Conservation (phyloP, 2,797 vertebrate species). For the Danio kyathit region DNA sequence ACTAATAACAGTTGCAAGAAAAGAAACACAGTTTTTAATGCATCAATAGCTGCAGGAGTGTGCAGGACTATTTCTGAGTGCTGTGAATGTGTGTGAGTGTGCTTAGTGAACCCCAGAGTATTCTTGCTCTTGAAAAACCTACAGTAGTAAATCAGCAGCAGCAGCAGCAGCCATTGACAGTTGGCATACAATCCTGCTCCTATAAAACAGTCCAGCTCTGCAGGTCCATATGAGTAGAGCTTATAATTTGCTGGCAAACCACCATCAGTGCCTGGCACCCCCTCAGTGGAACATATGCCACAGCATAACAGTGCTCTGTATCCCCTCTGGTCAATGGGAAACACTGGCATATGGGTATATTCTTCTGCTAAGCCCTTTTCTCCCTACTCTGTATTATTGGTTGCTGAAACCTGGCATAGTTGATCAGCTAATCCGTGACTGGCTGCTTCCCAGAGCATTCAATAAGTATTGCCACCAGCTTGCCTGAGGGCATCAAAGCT, state of each 20-base stretch:
- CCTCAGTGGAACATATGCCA: conserved; percentile 42
- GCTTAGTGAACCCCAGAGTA: neutral
- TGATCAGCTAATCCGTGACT: conserved; percentile 13
- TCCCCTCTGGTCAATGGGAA: conserved; percentile 53
- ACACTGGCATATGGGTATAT: conserved; percentile 32
- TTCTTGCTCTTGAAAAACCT: neutral
- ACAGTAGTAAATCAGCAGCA: conserved; percentile 7
- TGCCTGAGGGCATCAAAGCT: neutral
- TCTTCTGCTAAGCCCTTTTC: neutral
- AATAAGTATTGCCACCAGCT: conserved; percentile 28
- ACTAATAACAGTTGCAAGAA: neutral
- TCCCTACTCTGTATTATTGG: conserved; percentile 28
- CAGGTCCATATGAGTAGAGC: conserved; percentile 20
- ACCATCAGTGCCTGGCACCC: conserved; percentile 39
- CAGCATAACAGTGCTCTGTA: conserved; percentile 26
- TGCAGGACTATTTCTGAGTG: neutral
- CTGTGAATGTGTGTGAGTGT: neutral
- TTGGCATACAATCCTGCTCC: neutral
- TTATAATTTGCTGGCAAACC: conserved; percentile 36
- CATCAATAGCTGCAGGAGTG: neutral
- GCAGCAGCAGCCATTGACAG: conserved; percentile 2
- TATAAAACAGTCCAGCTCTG: conserved; percentile 4
- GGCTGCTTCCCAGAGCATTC: conserved; percentile 28
- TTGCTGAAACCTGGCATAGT: conserved; percentile 18
- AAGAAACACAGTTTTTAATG: neutral